Evolutionary conservation across 2,888 invertebrate genomes (phyloP).

Genomic region (Torymus aiolomorphi): DNA sequence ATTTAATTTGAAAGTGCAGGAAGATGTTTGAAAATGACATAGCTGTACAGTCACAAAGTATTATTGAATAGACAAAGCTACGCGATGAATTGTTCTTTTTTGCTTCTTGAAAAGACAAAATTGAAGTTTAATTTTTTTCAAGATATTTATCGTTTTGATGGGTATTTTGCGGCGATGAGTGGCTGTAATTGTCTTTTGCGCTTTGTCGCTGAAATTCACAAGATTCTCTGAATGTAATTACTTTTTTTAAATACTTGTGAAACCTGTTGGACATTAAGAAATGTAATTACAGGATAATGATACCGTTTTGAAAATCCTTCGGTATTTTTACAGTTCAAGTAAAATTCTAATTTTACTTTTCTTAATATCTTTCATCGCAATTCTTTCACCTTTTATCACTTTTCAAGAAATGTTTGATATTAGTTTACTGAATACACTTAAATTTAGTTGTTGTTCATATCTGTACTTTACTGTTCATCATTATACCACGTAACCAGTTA

Average conservation of each 20-base stretch:
- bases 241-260: conserved; percentile 13
- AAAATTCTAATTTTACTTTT: too few relatives aligned
- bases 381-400: too few relatives aligned
- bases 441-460: too few relatives aligned
- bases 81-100: too few relatives aligned
- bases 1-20: neutral
- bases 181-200: neutral
- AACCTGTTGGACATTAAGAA: neutral
- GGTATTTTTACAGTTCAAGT: neutral
- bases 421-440: too few relatives aligned
- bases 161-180: neutral
- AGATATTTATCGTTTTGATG: neutral
- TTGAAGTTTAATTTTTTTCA: neutral
- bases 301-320: conserved; percentile 12
- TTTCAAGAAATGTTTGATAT: too few relatives aligned
- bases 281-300: conserved; percentile 20
- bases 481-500: too few relatives aligned
- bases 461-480: too few relatives aligned
- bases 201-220: neutral
- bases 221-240: neutral
- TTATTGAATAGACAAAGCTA: too few relatives aligned
- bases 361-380: too few relatives aligned
- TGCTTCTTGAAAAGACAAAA: too few relatives aligned
- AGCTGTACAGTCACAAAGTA: too few relatives aligned
- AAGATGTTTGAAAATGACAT: neutral